A percentile compares a stretch with the other conserved stretches of the same genome.
Evolutionary conservation across 1,140 invertebrate species (phyloP).

Genomic region (Diorhabda carinulata): DNA sequence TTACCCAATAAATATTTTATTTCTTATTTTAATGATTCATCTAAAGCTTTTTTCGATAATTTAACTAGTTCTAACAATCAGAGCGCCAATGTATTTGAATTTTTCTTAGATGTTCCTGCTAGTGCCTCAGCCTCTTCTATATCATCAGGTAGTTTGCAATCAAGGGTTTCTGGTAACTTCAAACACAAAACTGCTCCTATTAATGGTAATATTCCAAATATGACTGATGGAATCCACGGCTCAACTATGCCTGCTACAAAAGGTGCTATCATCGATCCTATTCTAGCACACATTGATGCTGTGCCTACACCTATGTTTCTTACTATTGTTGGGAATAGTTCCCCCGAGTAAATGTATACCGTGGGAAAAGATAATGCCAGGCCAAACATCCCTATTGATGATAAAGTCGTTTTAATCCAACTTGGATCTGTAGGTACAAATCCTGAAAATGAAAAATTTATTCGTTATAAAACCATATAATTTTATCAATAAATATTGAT

Average conservation of each 20-base stretch:
- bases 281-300: conserved; percentile 63
- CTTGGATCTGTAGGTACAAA: conserved; percentile 50
- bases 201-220: conserved; percentile 64
- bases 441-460: conserved; percentile 25
- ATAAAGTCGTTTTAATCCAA: conserved; percentile 52
- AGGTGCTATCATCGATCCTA: conserved; percentile 65
- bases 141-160: conserved; percentile 69
- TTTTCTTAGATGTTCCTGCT: not conserved
- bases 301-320: conserved; percentile 63
- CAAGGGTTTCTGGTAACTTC: conserved; percentile 71
- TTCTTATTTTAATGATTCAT: too few species aligned
- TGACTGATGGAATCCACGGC: conserved; percentile 60
- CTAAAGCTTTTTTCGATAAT: too few species aligned
- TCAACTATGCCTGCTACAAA: conserved; percentile 53
- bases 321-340: conserved; percentile 66
- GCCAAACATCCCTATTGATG: conserved; percentile 59
- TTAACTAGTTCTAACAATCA: too few species aligned
- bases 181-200: conserved; percentile 62
- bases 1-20: too few species aligned
- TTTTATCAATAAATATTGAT: too few species aligned
- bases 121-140: conserved; percentile 69
- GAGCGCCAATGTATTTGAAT: too few species aligned
- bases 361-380: conserved; percentile 65
- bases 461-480: not conserved
- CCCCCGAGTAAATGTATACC: conserved; percentile 64